Evolutionary conservation across 2,888 invertebrate species (phyloP), one percentile per base, ranked within the genome.

Genomic region (Acronicta leporina): DNA sequence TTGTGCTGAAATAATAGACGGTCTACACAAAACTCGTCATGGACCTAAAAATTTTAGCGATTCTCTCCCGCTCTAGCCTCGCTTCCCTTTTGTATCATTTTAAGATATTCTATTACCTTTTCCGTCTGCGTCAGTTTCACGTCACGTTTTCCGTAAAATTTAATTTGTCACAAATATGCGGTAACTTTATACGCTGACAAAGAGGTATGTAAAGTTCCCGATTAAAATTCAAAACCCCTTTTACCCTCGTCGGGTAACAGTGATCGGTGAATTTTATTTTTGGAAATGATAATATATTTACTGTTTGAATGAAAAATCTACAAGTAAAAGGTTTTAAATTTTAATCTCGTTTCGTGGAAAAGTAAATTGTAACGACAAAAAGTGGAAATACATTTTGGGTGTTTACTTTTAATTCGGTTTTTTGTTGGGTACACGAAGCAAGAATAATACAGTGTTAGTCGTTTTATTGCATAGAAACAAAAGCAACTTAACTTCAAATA

Each of bases 101-200:
- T 75, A 72, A 66, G 67, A 73, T 77, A 82, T 83, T 82, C 81
- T 82, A 84, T 84, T 83, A 77, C 80, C 59, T 69, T 67, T 46
- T 63, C 63, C 53, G 56, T 56, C 65, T 44, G 42, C 65, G 79
- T 77, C 83, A 75, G 76, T 77, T 74, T 56, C 63, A 58, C 60
- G 78, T 81, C 75, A 76, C 68, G 73, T 80, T 76, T 63, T 33
- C 41, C 57, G 68, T 73, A 54, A 80, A 74, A 77, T 77, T 70
- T 65, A 76, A 76, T 76, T 76, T 76, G 67, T 72, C 71, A 67
- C 67, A 76, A 73, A 76, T 74, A 77, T 72, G 72, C 67, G 63
- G 75, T 68, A 64, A 64, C 77, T 72, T 66, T 70, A 61, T 57
- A 68, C 62, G 61, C 65, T 55, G 63, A 65, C 59, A 68, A 68